Percentiles rank a stretch among this genome's conserved stretches.
Evolutionary conservation across 2,797 vertebrate species (phyloP).

Genomic region (Sylvia borin): DNA sequence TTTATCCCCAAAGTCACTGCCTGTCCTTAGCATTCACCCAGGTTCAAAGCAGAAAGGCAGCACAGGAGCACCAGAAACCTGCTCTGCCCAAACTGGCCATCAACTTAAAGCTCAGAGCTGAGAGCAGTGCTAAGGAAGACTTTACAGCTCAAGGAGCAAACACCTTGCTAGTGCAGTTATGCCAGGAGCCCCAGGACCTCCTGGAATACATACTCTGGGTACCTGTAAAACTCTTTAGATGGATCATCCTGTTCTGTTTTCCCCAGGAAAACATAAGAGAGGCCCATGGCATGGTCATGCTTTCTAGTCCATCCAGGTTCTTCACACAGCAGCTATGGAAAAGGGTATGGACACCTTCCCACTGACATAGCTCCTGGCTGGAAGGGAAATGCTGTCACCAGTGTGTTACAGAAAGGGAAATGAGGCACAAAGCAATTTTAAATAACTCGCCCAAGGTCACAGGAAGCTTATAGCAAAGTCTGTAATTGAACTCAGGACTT

Average conservation of each 20-base stretch:
- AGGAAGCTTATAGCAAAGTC: slow-evolving; percentile 30
- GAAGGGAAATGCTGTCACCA: slow-evolving; percentile 29
- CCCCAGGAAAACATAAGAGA: neutral
- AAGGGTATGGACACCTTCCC: neutral
- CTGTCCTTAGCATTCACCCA: neutral
- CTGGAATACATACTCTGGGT: neutral
- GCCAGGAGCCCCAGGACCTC: neutral
- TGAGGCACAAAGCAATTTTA: slow-evolving; percentile 18
- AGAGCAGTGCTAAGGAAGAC: neutral
- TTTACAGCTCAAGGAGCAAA: neutral
- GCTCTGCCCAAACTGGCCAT: neutral
- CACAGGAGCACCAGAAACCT: neutral
- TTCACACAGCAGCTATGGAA: neutral
- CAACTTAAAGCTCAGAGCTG: neutral
- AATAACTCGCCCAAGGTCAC: neutral
- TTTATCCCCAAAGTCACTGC: neutral
- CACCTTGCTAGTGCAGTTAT: neutral
- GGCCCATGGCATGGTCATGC: neutral
- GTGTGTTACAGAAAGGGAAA: slow-evolving; percentile 17
- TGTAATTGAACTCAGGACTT: neutral
- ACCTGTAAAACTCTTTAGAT: neutral
- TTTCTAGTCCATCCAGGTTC: neutral
- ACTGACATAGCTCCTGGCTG: neutral
- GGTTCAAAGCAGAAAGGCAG: neutral
- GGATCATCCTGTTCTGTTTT: neutral